Evolutionary conservation across 2,113 vertebrate species (phyloP).

Genomic region (Caracal caracal): DNA sequence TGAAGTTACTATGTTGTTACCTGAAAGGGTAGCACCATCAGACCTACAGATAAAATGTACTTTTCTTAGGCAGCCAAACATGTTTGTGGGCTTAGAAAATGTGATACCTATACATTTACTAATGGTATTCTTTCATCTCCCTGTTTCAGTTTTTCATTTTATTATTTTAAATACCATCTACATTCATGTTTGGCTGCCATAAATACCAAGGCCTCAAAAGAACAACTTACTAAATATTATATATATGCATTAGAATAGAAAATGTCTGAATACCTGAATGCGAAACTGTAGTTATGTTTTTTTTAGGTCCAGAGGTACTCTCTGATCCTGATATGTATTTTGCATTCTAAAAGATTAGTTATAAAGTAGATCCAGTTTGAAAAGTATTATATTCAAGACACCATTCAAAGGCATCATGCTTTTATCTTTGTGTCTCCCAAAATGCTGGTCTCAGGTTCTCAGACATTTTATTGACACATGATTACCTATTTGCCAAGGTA

Average conservation of each 20-base stretch:
- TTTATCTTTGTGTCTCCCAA: neutral
- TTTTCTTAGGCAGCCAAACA: neutral
- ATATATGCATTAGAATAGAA: neutral
- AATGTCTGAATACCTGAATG: neutral
- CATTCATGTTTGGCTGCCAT: neutral
- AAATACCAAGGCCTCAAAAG: neutral
- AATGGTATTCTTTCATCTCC: neutral
- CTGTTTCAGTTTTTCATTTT: slow-evolving; percentile 28
- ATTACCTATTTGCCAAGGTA: neutral
- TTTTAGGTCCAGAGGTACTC: neutral
- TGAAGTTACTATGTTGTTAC: neutral
- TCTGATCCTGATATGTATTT: neutral
- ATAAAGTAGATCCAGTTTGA: neutral
- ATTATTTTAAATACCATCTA: neutral
- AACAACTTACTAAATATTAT: neutral
- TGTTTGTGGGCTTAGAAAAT: neutral
- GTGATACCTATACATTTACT: neutral
- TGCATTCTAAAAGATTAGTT: neutral
- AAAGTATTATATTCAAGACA: neutral
- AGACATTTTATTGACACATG: neutral
- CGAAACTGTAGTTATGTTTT: neutral
- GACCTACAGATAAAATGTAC: neutral
- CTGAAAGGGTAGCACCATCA: neutral
- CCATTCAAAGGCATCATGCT: neutral
- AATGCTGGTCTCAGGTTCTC: neutral